Base-by-base conservation (phyloP, 1,140 invertebrate genomes). In the Nilaparvata lugens region DNA sequence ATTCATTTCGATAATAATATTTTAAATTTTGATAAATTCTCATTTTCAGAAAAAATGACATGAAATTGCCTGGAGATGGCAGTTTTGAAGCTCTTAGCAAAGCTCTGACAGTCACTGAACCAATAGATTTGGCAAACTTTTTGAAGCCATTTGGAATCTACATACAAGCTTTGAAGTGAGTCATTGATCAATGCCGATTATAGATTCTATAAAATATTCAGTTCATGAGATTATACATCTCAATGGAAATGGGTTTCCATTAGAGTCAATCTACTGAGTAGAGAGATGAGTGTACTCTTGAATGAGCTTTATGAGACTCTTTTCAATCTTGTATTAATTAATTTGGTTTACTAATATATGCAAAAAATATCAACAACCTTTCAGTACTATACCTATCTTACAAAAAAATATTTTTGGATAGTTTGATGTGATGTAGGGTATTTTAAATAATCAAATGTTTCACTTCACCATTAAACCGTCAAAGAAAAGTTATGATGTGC, bases 91-190 rank as follows among this genome's bases (percentile, higher is more conserved):
- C 68, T 13, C 62, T 76, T 2, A 56, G 67, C 54, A 56, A 67
- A 19, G 65, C 68, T 14, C 52, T 75, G 4, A 59, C 64, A 16
- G 66, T 69, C 14, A 66, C 68, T 19, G 62, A 69, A 21, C 72
- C 73, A 3, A 64, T 59, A 42, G 68, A 70, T 63, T 65, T 75
- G 25, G 58, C 59, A 1, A 62, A 68, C 52, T 76, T 80, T 60
- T 70, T 81, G 2, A 62, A 67, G 13, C 68, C 71, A 18, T 81
- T 81, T 65, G 64, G 67, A 16, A 72, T 75, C 4, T 76, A 79
- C 58, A 54, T 76, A 4, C 74, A 75, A 0, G 66, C 72, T 38
- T 67, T 79, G 13, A 77, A 75, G 42, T 81, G 79, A 25, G 78
- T 48, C 7, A 4, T 19, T 5, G 6, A 18, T 19, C n/a, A 40